Evolutionary conservation across 2,888 invertebrate species (phyloP).

Genomic region (Parnassius smintheus): DNA sequence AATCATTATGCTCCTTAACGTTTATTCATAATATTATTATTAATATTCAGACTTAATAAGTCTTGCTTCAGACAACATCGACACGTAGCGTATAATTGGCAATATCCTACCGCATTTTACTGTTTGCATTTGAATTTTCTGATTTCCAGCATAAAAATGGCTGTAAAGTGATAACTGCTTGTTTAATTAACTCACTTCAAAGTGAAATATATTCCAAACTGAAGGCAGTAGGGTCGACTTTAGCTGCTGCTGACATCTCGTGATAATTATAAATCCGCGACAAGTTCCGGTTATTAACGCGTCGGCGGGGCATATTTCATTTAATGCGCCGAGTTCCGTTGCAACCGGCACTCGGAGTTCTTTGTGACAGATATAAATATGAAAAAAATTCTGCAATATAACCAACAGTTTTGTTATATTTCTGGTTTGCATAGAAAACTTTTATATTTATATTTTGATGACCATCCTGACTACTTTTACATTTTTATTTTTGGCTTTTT

Average conservation of each 20-base stretch:
- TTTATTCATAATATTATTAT: too few relatives aligned
- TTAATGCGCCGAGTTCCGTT: constrained; percentile 10
- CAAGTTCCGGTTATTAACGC: constrained; percentile 16
- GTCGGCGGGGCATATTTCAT: constrained; percentile 9
- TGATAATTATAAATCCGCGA: constrained; percentile 19
- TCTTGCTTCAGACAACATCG: too few relatives aligned
- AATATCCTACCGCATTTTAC: too few relatives aligned
- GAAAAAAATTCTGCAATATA: background rate
- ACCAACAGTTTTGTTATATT: too few relatives aligned
- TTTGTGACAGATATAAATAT: background rate
- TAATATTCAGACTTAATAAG: too few relatives aligned
- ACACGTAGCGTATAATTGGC: too few relatives aligned
- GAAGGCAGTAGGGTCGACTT: constrained; percentile 3
- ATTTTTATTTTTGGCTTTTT: too few relatives aligned
- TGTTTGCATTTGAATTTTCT: too few relatives aligned
- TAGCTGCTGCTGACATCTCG: background rate
- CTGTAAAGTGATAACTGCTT: background rate
- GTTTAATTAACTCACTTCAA: constrained; percentile 7
- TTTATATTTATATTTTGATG: too few relatives aligned
- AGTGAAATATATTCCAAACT: constrained; percentile 1
- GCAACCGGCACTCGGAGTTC: background rate
- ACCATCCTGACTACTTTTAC: too few relatives aligned
- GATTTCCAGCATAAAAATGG: constrained; percentile 2
- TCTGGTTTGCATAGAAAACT: too few relatives aligned
- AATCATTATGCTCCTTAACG: too few relatives aligned